Evolutionary conservation across 2,113 vertebrate species (phyloP).

Genomic region (Chaetodon trifascialis): DNA sequence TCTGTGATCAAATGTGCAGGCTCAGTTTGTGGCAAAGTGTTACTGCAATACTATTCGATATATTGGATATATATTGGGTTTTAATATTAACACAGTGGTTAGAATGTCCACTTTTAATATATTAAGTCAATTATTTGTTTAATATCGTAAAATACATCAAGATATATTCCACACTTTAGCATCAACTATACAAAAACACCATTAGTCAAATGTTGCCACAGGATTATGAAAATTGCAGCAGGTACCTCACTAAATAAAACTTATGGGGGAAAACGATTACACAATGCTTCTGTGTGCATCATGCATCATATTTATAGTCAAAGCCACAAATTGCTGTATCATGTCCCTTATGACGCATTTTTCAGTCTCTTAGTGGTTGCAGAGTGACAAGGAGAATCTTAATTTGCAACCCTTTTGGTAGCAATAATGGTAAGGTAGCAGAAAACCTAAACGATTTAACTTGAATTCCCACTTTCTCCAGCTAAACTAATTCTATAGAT

Average conservation of each 20-base stretch:
- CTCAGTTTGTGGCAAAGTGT: neutral
- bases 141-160: neutral
- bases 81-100: neutral
- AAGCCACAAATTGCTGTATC: slow-evolving; percentile 82
- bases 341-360: slow-evolving; percentile 80
- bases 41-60: neutral
- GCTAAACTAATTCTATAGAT: slow-evolving; percentile 82
- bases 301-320: slow-evolving; percentile 76
- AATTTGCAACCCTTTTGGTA: slow-evolving; percentile 81
- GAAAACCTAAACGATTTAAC: slow-evolving; percentile 81
- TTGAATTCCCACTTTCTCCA: slow-evolving; percentile 80
- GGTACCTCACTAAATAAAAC: slow-evolving; percentile 70
- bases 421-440: slow-evolving; percentile 85
- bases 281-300: slow-evolving; percentile 68
- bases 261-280: slow-evolving; percentile 59
- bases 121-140: neutral
- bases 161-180: slow-evolving; percentile 5
- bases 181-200: neutral
- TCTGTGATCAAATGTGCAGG: neutral
- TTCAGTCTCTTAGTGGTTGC: slow-evolving; percentile 77
- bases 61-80: neutral
- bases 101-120: neutral
- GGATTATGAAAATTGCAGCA: slow-evolving; percentile 48
- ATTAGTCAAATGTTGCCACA: neutral
- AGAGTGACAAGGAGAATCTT: slow-evolving; percentile 80